Base-by-base conservation (phyloP, 2,888 invertebrate genomes). In the Ophraella communa region DNA sequence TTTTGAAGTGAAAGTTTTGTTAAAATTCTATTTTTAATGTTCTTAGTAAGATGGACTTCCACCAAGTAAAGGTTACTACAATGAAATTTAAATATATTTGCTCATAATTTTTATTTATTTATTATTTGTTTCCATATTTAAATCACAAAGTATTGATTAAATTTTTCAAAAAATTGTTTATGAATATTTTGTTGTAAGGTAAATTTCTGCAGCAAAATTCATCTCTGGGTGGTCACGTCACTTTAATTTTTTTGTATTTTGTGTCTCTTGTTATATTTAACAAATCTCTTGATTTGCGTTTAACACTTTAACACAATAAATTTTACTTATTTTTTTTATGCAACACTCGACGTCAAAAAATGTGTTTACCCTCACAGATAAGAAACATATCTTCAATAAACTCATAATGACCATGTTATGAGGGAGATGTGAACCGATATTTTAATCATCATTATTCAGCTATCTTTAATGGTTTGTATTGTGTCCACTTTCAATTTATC, bases 371-470 rank as follows among this genome's bases (percentile, higher is more conserved):
- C 64, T 64, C 62, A 61, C 47, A 67, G 74, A 76, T 73, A 73
- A 73, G 73, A 71, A 73, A 64, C 74, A 75, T 75, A 74, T 71
- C 74, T 71, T 69, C 67, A 73, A 78, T 79, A 77, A 73, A 69
- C 75, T 74, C 76, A 78, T 79, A 78, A 78, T 78, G 77, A 74
- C 71, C 70, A 77, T 75, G 76, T 77, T 76, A 77, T 74, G 75
- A 77, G 79, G 77, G 80, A 78, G 78, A 78, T 75, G 76, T 71
- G 53, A 61, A 57, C 58, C 63, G 55, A 62, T 74, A 80, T 78
- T 79, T 81, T 80, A 82, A 82, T 82, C 81, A 82, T 81, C 81
- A 78, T 81, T 81, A 81, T 82, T 81, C 81, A 80, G 78, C 74
- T 70, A 76, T 78, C 79, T 78, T 51, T 80, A 81, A 81, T 81